Base-by-base conservation (phyloP, 92 coral and sea anemone species). In the Montipora capitata region DNA sequence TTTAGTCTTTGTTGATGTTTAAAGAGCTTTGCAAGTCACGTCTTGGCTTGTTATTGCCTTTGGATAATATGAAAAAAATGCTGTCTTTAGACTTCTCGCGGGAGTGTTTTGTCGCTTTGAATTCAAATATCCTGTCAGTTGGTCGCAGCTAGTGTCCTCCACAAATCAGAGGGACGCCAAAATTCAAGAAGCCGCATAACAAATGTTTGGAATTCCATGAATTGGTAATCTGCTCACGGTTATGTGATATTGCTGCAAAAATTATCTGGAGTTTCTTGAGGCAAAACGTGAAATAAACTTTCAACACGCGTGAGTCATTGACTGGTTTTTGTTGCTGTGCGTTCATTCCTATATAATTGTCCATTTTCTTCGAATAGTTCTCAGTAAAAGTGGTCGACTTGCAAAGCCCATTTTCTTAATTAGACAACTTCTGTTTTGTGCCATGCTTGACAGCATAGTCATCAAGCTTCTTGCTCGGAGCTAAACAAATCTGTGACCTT, bases 401-500 rank as follows among this genome's bases (percentile, higher is more conserved):
- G 43, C 16, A 27, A 10, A 62, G 62, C 13, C 68, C 40, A 54
- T 51, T 65, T 49, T 44, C 74, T 44, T 66, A 54, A 12, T 41
- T 66, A 20, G 74, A 57, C 16, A 18, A 45, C 7, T 56, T 38
- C 52, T n/a, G 80, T 39, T 76, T 64, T 64, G 14, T 20, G 7
- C 77, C 14, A 49, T 15, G 15, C 45, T 38, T 81, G 85, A 69
- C 51, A 20, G 77, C 48, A 40, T 15, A 3, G 48, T 67, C 6
- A n/a, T 8, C 42, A 67, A 77, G 82, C 13, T 41, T 66, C 67
- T 81, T 16, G 51, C 15, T 68, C 77, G 41, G 40, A 39, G 35
- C 80, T 42, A 58, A 73, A 72, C 87, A 83, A 83, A 72, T 48
- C 27, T 57, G 13, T 83, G 87, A 83, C 87, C 79, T 56, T 6